A percentile compares a stretch with the other conserved stretches of the same genome.
These are phyloP conservation scores for Scaptodrosophila latifasciaeformis DNA, from an alignment of 2,888 invertebrate species.

Conservation along the genomic window DNA sequence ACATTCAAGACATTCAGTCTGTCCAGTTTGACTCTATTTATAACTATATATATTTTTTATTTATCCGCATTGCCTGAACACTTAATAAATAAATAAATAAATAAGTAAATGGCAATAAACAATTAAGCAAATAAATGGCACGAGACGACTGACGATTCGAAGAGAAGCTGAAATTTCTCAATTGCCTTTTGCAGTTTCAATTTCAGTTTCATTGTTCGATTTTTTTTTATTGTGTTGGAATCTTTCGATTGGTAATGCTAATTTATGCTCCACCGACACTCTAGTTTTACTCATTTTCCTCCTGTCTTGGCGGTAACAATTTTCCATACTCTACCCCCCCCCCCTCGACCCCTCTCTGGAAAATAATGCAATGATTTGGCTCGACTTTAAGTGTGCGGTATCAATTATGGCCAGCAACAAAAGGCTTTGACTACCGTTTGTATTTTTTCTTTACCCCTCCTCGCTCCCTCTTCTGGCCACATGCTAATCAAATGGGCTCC, in stretches of 20 bases:
- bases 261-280: slow-evolving; percentile 34
- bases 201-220: slow-evolving; percentile 28
- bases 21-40: no score
- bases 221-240: slow-evolving; percentile 21
- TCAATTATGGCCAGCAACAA: slow-evolving; percentile 43
- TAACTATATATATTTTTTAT: not conserved
- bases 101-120: slow-evolving; percentile 8
- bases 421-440: no score
- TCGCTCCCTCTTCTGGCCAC: no score
- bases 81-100: no score
- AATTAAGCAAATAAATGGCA: slow-evolving; percentile 58
- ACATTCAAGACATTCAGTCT: no score
- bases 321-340: not conserved
- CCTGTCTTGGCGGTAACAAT: no score
- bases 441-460: no score
- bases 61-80: not conserved
- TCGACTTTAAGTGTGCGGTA: slow-evolving; percentile 30
- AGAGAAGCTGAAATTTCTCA: no score
- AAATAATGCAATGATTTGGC: not conserved
- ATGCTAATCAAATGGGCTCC: no score
- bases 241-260: slow-evolving; percentile 21
- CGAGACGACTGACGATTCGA: slow-evolving; percentile 33
- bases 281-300: no score
- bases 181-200: slow-evolving; percentile 29
- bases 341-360: not conserved